These are phyloP conservation scores for Alouatta palliata DNA, from an alignment of 2,113 vertebrate species.

Conservation along the genomic window DNA sequence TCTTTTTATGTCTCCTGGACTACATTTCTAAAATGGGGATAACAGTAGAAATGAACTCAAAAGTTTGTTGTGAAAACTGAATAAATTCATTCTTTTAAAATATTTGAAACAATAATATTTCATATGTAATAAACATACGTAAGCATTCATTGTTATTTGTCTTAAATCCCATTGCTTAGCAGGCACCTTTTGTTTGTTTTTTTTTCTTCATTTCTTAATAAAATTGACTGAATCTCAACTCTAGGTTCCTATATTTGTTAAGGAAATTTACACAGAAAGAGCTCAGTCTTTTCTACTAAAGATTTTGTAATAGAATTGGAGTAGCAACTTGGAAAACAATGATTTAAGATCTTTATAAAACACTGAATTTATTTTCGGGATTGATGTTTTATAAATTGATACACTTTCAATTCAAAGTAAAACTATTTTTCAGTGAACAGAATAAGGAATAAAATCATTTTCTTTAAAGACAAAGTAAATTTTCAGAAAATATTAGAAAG, in stretches of 20 bases:
- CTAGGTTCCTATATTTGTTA: neutral
- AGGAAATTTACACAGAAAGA: neutral
- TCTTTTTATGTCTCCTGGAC: neutral
- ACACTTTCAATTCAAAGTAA: neutral
- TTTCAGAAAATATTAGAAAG: neutral
- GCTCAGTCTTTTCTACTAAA: neutral
- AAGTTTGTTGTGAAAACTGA: neutral
- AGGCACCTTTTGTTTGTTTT: neutral
- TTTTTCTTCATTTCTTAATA: conserved; percentile 22
- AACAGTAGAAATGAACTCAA: neutral
- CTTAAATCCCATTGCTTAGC: neutral
- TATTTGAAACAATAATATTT: neutral
- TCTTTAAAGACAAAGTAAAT: neutral
- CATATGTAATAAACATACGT: neutral
- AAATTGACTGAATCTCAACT: neutral
- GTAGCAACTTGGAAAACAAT: neutral
- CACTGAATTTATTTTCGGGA: neutral
- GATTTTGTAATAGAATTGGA: neutral
- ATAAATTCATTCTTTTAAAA: neutral
- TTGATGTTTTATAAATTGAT: neutral
- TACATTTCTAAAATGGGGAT: neutral
- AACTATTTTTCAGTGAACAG: neutral
- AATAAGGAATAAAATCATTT: neutral
- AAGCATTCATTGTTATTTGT: neutral
- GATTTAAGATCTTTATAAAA: neutral